A percentile compares a stretch with the other conserved stretches of the same genome.
Evolutionary conservation across 2,888 invertebrate genomes (phyloP).

Genomic region (Chaetoderma sp.): DNA sequence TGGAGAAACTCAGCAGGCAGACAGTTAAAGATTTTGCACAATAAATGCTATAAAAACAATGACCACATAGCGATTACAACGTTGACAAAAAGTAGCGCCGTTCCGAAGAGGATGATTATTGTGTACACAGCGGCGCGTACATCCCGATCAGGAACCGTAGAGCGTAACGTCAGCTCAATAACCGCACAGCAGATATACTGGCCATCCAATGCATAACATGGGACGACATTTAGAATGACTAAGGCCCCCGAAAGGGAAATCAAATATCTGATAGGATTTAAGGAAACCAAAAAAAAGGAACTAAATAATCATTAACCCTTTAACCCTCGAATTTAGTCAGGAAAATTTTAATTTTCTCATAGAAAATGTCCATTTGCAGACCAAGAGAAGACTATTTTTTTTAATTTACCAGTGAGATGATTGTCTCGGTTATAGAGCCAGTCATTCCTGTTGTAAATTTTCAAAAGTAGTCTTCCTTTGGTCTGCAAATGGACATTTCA

Average conservation of each 20-base stretch:
- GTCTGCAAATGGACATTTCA: no score
- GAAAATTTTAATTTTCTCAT: no score
- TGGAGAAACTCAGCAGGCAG: no score
- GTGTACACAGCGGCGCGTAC: conserved; percentile 76
- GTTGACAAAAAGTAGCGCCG: conserved; percentile 78
- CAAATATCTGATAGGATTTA: conserved; percentile 73
- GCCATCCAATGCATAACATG: conserved; percentile 93
- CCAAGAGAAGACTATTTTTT: no score
- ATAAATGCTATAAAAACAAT: conserved; percentile 45
- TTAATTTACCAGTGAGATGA: no score
- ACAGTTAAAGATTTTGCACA: conserved; percentile 39
- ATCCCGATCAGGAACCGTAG: conserved; percentile 55
- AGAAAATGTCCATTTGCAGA: no score
- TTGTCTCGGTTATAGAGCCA: not conserved
- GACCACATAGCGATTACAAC: conserved; percentile 73
- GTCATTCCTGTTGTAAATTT: no score
- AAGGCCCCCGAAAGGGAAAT: conserved; percentile 85
- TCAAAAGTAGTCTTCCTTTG: no score
- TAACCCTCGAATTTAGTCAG: no score
- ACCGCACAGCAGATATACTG: conserved; percentile 82
- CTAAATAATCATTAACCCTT: no score
- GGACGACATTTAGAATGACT: conserved; percentile 90
- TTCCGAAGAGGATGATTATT: conserved; percentile 80
- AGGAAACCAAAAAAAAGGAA: conserved; percentile 39
- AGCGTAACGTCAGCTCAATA: conserved; percentile 62